Conservation (phyloP, 1,140 invertebrate species). For the Apis dorsata region DNA sequence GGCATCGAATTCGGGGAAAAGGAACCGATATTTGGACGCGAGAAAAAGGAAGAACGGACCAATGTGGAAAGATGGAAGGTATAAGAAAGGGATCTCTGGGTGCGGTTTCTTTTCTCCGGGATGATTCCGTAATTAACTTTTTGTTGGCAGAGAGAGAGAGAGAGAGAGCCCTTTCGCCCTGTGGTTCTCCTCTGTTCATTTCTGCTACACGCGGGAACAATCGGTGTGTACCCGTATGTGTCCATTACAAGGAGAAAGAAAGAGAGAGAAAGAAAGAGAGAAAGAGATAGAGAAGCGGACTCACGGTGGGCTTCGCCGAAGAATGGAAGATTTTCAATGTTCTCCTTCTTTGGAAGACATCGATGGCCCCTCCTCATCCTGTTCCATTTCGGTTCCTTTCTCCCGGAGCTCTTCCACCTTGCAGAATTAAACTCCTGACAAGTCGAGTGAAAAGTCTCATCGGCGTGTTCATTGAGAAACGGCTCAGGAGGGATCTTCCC, state of each 20-base stretch:
- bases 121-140: slow-evolving; percentile 76
- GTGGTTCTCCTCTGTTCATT: slow-evolving; percentile 44
- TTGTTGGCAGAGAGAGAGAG: slow-evolving; percentile 45
- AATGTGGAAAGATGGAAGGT: slow-evolving; percentile 10
- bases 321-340: slow-evolving; percentile 37
- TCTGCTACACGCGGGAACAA: not conserved
- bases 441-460: slow-evolving; percentile 72
- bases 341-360: not conserved
- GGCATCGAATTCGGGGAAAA: slow-evolving; percentile 62
- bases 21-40: not conserved
- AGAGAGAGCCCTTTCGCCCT: slow-evolving; percentile 25
- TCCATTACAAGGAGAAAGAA: slow-evolving; percentile 11
- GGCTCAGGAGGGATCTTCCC: slow-evolving; percentile 20
- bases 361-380: not conserved
- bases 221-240: slow-evolving; percentile 34
- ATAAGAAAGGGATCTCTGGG: slow-evolving; percentile 17
- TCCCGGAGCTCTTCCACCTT: slow-evolving; percentile 8
- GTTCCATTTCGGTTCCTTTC: not conserved
- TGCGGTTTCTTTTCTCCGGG: slow-evolving; percentile 68
- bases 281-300: not conserved
- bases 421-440: slow-evolving; percentile 70
- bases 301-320: not conserved
- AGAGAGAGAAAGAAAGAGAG: not conserved
- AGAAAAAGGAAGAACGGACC: not conserved
- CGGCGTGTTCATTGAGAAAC: slow-evolving; percentile 63